Base-by-base conservation (phyloP, 1,140 invertebrate species). In the Aphis gossypii region DNA sequence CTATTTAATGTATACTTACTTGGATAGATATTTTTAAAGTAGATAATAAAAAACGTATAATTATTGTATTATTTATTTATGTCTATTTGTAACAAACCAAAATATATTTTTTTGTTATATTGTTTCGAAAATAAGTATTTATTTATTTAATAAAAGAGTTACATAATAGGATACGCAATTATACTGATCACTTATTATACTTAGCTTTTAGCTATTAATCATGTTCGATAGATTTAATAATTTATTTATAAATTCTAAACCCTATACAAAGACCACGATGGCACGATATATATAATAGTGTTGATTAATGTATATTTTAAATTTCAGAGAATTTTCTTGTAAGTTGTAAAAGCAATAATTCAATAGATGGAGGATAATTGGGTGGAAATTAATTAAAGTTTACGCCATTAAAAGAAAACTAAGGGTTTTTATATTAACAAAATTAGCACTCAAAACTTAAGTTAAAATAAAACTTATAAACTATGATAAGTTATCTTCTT, bases 221-320 rank as follows among this genome's bases (percentile, higher is more conserved):
- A n/a, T 76, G 30, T n/a, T 76, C 30, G 14, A n/a, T 76, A 76
- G 30, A 76, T n/a, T 76, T 76, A 76, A n/a, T n/a, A 76, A 76
- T 76, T n/a, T 76, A n/a, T 76, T 76, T 76, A 76, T 76, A 76
- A 76, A n/a, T n/a, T 76, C n/a, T 76, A n/a, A 76, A n/a, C n/a
- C 30, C 14, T 76, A 18, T 18, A n/a, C 18, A n/a, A 5, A n/a
- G 4, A 76, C 4, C 14, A 60, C 11, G 11, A 25, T 23, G 2
- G 9, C 8, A 30, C 11, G 25, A 68, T 68, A 68, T 23, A 54
- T 51, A 51, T 51, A 51, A 18, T n/a, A 5, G 14, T 76, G 30
- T 18, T 76, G 60, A 76, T 76, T n/a, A 76, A 76, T 76, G 60
- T n/a, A n/a, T 76, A 76, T 20, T 76, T 76, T n/a, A n/a, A n/a